Base-by-base conservation (phyloP, 2,797 vertebrate species). In the Acridotheres tristis region DNA sequence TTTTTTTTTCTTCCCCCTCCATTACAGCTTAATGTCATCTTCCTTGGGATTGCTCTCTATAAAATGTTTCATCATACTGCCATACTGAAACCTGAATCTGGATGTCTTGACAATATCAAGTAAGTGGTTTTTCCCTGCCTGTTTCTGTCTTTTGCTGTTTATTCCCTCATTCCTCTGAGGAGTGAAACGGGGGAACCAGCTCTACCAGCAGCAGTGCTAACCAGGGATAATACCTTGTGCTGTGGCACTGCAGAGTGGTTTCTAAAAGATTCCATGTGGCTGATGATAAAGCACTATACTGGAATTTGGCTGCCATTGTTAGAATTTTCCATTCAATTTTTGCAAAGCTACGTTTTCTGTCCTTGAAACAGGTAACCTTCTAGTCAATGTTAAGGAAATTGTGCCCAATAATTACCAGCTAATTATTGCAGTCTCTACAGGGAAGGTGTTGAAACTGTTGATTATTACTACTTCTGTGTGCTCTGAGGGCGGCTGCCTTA, bases 31-130 rank as follows among this genome's bases (percentile, higher is more conserved):
- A 99, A 99, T 71, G 99, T 99, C 94, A 99, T 99, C 97, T 99
- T 99, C 98, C 98, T 99, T 91, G 99, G 99, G 96, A 99, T 99
- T 84, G 99, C 99, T 57, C 99, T 99, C 81, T 99, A 99, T 98
- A 99, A 99, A 98, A 99, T 99, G 99, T 99, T 99, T 97, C 99
- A 99, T 97, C 99, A 99, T 97, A 99, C 99, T 47, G 99, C 99
- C 96, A 99, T 99, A 97, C 97, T 99, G 97, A 99, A 99, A 97
- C 99, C 99, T 9, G 99, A 99, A 98, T 99, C 99, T 13, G 99
- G 99, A 97, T 99, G 99, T 98, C 98, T 99, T 97, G 99, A 99
- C 98, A 99, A 99, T 97, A 99, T 99, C 98, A 99, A 99, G 99
- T 99, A 99, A 99, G 99, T 98, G 94, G 86, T 69, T 62, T 76